Percentiles rank a stretch among this genome's conserved stretches.
phyloP scores from a whole-genome alignment of 1,140 invertebrate species.

The Drosophila pandora region DNA sequence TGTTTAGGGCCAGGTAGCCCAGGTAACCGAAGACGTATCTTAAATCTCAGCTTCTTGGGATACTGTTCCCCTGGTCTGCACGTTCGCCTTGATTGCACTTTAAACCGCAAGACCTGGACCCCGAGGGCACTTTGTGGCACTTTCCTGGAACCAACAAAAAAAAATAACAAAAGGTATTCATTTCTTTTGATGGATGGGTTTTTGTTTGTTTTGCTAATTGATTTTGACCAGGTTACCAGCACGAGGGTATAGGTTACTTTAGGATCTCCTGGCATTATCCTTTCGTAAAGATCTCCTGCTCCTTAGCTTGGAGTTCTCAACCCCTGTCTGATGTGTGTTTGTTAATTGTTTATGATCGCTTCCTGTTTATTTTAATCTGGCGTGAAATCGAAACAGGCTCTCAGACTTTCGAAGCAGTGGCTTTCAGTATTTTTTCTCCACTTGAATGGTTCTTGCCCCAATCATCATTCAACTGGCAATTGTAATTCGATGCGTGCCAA shows the following conservation, averaged over 20 bases:
- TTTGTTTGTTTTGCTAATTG: conserved; percentile 74
- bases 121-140: conserved; percentile 10
- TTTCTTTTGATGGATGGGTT: conserved; percentile 30
- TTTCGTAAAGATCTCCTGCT: conserved; percentile 18
- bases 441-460: conserved; percentile 35
- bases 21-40: conserved; percentile 6
- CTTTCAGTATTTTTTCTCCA: neutral
- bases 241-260: conserved; percentile 6
- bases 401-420: conserved; percentile 14
- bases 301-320: conserved; percentile 23
- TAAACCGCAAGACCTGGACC: conserved; percentile 46
- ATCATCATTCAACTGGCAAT: conserved; percentile 17
- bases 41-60: conserved; percentile 24
- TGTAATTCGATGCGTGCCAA: conserved; percentile 46
- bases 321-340: conserved; percentile 26
- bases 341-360: conserved; percentile 20
- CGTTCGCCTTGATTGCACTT: conserved; percentile 70
- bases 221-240: conserved; percentile 72
- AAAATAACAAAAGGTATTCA: conserved; percentile 28
- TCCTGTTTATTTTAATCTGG: conserved; percentile 67
- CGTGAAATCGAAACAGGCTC: conserved; percentile 56
- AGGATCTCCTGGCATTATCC: neutral
- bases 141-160: conserved; percentile 33
- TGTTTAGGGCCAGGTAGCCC: neutral
- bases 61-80: conserved; percentile 51